A percentile compares a stretch with the other conserved stretches of the same genome.
These are phyloP conservation scores for Lanistes nyassanus DNA, from an alignment of 1,140 invertebrate genomes.

Conservation along the genomic window DNA sequence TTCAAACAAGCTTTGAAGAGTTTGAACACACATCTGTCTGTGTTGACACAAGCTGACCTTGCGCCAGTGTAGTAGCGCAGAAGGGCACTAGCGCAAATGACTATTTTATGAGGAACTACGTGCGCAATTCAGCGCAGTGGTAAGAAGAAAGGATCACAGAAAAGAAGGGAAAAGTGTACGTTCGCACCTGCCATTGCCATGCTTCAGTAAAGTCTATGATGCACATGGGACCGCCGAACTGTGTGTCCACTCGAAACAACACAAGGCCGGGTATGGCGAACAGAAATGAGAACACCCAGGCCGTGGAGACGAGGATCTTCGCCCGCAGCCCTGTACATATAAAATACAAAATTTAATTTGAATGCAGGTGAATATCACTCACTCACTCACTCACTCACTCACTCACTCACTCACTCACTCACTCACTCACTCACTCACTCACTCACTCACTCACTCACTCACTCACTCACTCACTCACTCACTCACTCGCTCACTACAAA, in stretches of 20 bases:
- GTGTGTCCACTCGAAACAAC: constrained; percentile 62
- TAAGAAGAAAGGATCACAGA: too few relatives aligned
- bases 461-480: constrained; percentile 7
- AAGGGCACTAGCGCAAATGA: too few relatives aligned
- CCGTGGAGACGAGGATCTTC: constrained; percentile 78
- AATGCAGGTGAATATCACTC: not conserved
- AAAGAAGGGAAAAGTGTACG: too few relatives aligned
- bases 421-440: not conserved
- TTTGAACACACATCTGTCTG: too few relatives aligned
- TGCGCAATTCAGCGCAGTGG: too few relatives aligned
- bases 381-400: not conserved
- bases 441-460: constrained; percentile 2
- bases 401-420: not conserved
- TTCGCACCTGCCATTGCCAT: constrained; percentile 77
- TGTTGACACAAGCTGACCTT: too few relatives aligned
- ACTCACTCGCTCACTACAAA: not conserved
- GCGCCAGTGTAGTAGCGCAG: too few relatives aligned
- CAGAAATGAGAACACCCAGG: constrained; percentile 83
- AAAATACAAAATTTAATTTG: not conserved
- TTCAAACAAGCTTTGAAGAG: too few relatives aligned
- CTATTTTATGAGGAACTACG: too few relatives aligned
- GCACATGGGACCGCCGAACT: constrained; percentile 78
- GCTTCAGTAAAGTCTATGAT: constrained; percentile 86
- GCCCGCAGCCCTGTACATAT: constrained; percentile 82
- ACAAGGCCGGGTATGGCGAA: constrained; percentile 84